phyloP scores from a whole-genome alignment of 2,113 vertebrate genomes.

The Amphiprion ocellaris region DNA sequence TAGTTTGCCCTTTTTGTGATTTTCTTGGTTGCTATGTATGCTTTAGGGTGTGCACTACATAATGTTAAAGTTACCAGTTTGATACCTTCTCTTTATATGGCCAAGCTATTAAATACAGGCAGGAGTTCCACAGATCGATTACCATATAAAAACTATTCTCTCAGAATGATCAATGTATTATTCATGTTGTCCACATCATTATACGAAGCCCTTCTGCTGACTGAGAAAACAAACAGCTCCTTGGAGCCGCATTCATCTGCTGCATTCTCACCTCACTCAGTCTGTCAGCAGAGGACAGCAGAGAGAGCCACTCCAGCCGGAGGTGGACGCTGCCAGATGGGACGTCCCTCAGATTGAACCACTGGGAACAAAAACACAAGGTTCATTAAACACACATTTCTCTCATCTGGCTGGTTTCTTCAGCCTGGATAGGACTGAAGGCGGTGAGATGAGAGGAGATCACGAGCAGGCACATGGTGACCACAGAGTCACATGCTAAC shows the following conservation, averaged over 20 bases:
- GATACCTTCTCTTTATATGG: no score
- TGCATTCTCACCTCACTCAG: slow-evolving; percentile 87
- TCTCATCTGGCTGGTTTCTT: slow-evolving; percentile 23
- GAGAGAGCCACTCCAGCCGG: slow-evolving; percentile 92
- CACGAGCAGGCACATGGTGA: slow-evolving; percentile 61
- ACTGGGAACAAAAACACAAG: slow-evolving; percentile 79
- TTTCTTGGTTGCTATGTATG: no score
- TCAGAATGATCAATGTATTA: no score
- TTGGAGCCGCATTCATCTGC: background rate
- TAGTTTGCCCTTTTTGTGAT: no score
- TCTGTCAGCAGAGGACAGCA: slow-evolving; percentile 87
- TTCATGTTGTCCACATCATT: no score
- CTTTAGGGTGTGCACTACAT: no score
- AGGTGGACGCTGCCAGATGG: slow-evolving; percentile 89
- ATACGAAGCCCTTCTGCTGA: background rate
- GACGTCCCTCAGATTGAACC: slow-evolving; percentile 89
- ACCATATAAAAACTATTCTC: background rate
- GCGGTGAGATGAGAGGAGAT: slow-evolving; percentile 43
- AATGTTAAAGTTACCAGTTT: no score
- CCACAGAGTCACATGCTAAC: slow-evolving; percentile 55
- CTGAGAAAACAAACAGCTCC: background rate
- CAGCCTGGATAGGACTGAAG: background rate
- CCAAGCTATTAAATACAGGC: no score
- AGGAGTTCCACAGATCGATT: background rate
- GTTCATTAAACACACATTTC: slow-evolving; percentile 36